Base-by-base conservation (phyloP, 1,140 invertebrate genomes). In the Medauroidea extradentata region DNA sequence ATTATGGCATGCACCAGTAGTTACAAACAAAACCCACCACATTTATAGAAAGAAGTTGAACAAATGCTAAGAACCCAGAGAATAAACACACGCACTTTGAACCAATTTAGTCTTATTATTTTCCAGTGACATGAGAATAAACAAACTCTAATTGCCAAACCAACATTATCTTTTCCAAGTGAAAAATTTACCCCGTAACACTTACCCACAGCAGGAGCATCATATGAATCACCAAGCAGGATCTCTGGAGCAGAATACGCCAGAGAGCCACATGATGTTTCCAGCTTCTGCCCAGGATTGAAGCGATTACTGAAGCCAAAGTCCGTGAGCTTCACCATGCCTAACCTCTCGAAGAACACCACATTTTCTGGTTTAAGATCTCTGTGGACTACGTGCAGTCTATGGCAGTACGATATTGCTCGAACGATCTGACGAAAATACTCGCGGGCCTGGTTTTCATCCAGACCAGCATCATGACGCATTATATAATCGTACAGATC, bases 171-270 rank as follows among this genome's bases (percentile, higher is more conserved):
- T n/a, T n/a, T n/a, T n/a, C n/a, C 11, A 44, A 42, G 19, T 2
- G 41, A 42, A 42, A n/a, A n/a, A n/a, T n/a, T n/a, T n/a, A n/a
- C n/a, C n/a, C n/a, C n/a, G 29, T 4, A 34, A 34, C 29, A 72
- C 85, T 83, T 74, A 91, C 90, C 90, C 66, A 97, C 94, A 66
- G 94, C 93, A 34, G 94, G 93, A 48, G 91, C 91, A 79, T 94
- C 91, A 73, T 94, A 95, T 9, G 90, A 92, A 71, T 94, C 95
- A 29, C 97, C 97, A 48, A 99, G 81, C 52, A 99, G 80, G 69
- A 99, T 99, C 81, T 99, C 98, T 5, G 98, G 98, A 2, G 98
- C 97, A 13, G 97, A 99, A 79, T 99, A 99, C 4, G 97, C 97
- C 63, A 99, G 79, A 59, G 95, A 97, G n/a, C 98, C 98, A 80